Conservation (phyloP, 1,140 invertebrate genomes). For the Stenopsyche tienmushanensis region DNA sequence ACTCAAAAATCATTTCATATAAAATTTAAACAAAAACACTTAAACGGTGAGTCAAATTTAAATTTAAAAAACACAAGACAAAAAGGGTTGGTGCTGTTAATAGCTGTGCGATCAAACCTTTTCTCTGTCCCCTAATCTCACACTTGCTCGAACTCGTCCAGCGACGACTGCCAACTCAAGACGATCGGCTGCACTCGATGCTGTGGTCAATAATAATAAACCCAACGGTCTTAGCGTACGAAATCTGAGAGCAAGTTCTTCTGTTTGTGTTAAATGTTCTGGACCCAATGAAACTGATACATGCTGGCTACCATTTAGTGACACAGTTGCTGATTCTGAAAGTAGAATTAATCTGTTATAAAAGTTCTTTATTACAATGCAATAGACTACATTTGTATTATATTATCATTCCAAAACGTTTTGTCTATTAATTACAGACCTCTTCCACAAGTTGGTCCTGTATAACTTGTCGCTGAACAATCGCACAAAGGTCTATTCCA, state of each 20-base stretch:
- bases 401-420: not conserved
- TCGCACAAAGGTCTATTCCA: constrained; percentile 97
- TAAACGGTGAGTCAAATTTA: not conserved
- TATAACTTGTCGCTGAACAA: constrained; percentile 86
- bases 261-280: constrained; percentile 84
- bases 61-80: constrained; percentile 3
- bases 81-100: constrained; percentile 13
- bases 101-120: constrained; percentile 62
- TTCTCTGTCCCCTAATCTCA: constrained; percentile 81
- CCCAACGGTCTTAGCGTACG: constrained; percentile 76
- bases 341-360: constrained; percentile 20
- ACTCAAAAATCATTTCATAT: not conserved
- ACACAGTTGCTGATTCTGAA: constrained; percentile 82
- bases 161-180: constrained; percentile 81
- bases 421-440: constrained; percentile 57
- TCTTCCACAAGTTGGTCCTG: constrained; percentile 89
- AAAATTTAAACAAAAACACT: not conserved
- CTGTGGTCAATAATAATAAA: constrained; percentile 72
- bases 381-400: too few species aligned
- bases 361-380: not conserved
- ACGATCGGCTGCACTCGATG: constrained; percentile 74
- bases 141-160: constrained; percentile 75
- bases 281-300: constrained; percentile 76
- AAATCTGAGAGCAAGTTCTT: constrained; percentile 87
- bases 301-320: constrained; percentile 86